Conservation (phyloP, 2,113 vertebrate species). For the Hippocampus guttulatus region DNA sequence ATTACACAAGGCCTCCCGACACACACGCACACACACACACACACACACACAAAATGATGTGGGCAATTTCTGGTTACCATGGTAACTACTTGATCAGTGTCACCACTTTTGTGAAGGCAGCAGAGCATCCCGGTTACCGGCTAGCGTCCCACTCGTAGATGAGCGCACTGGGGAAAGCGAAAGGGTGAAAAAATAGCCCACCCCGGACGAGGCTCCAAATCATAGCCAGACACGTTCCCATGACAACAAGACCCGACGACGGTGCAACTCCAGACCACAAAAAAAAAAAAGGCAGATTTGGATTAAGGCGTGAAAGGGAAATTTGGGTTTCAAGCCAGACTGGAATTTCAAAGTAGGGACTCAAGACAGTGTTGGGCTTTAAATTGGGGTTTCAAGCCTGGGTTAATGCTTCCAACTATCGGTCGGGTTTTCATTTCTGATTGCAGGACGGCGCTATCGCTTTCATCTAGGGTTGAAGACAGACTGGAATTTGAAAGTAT, state of each 20-base stretch:
- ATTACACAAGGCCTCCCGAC: conserved; percentile 56
- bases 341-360: too few species aligned
- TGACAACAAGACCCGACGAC: conserved; percentile 38
- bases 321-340: background rate
- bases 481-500: too few species aligned
- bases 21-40: conserved; percentile 30
- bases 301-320: background rate
- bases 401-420: too few species aligned
- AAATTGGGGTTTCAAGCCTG: too few species aligned
- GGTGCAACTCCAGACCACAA: conserved; percentile 12
- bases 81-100: conserved; percentile 69
- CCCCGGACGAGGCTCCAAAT: background rate
- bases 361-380: too few species aligned
- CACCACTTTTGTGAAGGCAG: conserved; percentile 57
- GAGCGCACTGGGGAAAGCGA: background rate
- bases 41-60: conserved; percentile 43
- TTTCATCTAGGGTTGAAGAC: too few species aligned
- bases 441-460: too few species aligned
- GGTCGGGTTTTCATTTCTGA: too few species aligned
- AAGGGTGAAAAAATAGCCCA: too few species aligned
- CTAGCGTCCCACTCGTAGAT: conserved; percentile 44
- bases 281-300: conserved; percentile 1
- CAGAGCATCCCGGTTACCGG: conserved; percentile 43
- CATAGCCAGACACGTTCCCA: conserved; percentile 40
- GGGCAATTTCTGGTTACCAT: conserved; percentile 70